A percentile compares a stretch with the other conserved stretches of the same genome.
phyloP scores from a whole-genome alignment of 1,140 invertebrate genomes.

The Aphidius ervi region DNA sequence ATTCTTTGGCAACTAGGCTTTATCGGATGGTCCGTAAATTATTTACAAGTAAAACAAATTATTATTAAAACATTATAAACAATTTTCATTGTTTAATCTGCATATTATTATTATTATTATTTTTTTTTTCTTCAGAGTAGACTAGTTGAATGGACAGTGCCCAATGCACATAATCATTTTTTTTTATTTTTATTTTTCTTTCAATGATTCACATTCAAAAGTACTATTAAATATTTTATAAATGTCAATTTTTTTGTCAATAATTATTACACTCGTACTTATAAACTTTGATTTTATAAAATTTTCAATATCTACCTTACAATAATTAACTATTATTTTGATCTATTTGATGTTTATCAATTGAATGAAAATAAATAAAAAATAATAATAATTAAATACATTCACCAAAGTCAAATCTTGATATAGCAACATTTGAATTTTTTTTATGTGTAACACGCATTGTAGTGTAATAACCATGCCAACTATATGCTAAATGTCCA shows the following conservation, averaged over 20 bases:
- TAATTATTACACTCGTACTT: not conserved
- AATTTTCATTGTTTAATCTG: constrained; percentile 7
- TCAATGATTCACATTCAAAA: too few species aligned
- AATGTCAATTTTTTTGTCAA: too few species aligned
- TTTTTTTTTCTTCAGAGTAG: constrained; percentile 1
- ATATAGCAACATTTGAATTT: constrained; percentile 8
- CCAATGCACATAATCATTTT: not conserved
- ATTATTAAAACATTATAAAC: constrained; percentile 13
- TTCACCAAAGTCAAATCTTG: constrained; percentile 20
- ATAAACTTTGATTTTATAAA: not conserved
- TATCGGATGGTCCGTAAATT: constrained; percentile 40
- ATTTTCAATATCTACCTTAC: not conserved
- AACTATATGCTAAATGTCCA: constrained; percentile 13
- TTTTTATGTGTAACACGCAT: constrained; percentile 19
- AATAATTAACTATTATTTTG: not conserved
- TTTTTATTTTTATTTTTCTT: too few species aligned
- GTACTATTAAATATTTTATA: too few species aligned
- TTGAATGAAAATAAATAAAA: not conserved
- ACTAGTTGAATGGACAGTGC: constrained; percentile 21
- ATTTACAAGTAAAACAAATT: constrained; percentile 26
- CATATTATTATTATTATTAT: too few species aligned
- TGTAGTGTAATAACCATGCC: constrained; percentile 18
- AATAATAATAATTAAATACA: constrained; percentile 10
- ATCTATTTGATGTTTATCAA: not conserved
- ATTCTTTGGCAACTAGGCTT: constrained; percentile 48